These are phyloP conservation scores for Okapia johnstoni DNA, from an alignment of 2,113 vertebrate species.

Conservation along the genomic window DNA sequence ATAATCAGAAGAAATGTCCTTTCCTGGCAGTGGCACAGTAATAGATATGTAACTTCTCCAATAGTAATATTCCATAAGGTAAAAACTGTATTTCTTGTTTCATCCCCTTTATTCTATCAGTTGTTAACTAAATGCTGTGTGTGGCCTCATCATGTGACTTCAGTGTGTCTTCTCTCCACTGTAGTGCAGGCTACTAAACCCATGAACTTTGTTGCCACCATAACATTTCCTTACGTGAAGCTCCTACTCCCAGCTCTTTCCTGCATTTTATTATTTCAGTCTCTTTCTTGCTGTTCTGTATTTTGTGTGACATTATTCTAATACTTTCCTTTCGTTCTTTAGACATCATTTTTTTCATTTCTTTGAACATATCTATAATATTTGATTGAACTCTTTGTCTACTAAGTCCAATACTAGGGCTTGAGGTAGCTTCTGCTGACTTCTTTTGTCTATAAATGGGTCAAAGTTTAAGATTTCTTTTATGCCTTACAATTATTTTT, in stretches of 20 bases:
- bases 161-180: not conserved
- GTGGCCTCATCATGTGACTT: not conserved
- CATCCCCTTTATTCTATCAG: not conserved
- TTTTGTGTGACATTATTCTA: not conserved
- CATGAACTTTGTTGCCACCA: rapidly evolving
- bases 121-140: not conserved
- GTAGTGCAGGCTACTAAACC: not conserved
- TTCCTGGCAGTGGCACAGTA: not conserved
- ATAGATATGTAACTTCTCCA: not conserved
- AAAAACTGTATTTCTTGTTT: not conserved
- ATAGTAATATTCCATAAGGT: not conserved
- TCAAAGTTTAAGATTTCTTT: not conserved
- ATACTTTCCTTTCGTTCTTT: not conserved
- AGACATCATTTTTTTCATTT: not conserved
- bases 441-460: not conserved
- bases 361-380: not conserved
- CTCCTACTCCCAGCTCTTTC: not conserved
- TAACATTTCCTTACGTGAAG: not conserved
- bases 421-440: not conserved
- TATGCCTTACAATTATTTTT: not conserved
- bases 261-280: not conserved
- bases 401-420: not conserved
- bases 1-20: not conserved
- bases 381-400: not conserved
- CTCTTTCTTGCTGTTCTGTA: not conserved